These are phyloP conservation scores for Sinopyrophorus schimmeli DNA, from an alignment of 2,888 invertebrate species.

Conservation along the genomic window DNA sequence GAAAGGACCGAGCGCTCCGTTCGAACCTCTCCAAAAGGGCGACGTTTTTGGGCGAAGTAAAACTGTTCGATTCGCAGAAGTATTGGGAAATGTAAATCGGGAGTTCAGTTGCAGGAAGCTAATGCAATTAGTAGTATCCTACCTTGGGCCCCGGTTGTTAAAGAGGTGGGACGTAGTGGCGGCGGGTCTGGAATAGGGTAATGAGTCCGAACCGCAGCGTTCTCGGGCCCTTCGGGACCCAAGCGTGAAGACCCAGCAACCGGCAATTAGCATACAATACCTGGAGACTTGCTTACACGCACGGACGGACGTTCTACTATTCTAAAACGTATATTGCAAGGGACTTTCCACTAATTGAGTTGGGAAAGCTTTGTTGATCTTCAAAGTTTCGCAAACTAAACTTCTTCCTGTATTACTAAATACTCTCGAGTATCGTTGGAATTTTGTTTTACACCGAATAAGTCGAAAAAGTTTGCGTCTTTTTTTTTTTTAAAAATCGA, in stretches of 20 bases:
- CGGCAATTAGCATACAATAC: constrained; percentile 48
- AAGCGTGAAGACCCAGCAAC: constrained; percentile 42
- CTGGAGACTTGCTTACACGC: constrained; percentile 41
- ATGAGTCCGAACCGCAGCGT: constrained; percentile 45
- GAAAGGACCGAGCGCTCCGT: too few species aligned
- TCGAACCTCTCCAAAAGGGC: too few species aligned
- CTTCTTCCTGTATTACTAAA: constrained; percentile 5
- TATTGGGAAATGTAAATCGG: constrained; percentile 8
- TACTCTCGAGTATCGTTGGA: not conserved
- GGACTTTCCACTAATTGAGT: constrained; percentile 35
- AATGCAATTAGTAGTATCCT: constrained; percentile 50
- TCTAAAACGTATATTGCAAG: constrained; percentile 34
- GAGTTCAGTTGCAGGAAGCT: constrained; percentile 44
- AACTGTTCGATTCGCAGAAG: not conserved
- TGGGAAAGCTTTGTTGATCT: constrained; percentile 27
- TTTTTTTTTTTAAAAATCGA: too few species aligned
- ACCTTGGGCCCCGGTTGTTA: constrained; percentile 44
- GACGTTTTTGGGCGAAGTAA: too few species aligned
- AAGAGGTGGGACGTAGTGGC: constrained; percentile 43
- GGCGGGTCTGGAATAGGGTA: constrained; percentile 42
- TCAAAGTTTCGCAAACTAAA: constrained; percentile 18
- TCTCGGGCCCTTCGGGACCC: constrained; percentile 40
- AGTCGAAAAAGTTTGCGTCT: too few species aligned
- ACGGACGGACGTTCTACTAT: constrained; percentile 34
- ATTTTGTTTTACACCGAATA: constrained; percentile 7